Evolutionary conservation across 2,113 vertebrate genomes (phyloP).

Genomic region (Balaeniceps rex): DNA sequence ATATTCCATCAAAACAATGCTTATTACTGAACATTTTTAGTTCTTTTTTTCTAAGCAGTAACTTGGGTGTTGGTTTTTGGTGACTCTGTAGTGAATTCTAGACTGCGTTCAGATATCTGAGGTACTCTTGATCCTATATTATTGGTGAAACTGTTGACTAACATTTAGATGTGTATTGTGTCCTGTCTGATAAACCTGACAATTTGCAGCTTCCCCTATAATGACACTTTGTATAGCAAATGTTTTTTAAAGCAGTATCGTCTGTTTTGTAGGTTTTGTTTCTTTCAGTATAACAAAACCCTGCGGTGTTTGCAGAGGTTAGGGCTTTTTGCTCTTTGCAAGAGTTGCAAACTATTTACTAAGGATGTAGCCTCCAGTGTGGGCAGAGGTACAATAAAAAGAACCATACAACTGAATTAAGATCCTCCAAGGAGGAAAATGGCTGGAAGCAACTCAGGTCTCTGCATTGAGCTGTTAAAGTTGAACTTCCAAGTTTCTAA

Average conservation of each 20-base stretch:
- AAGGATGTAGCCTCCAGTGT: neutral
- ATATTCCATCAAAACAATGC: neutral
- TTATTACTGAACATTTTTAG: neutral
- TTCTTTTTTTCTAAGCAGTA: neutral
- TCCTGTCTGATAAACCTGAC: neutral
- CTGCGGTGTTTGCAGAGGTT: neutral
- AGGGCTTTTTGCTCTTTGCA: neutral
- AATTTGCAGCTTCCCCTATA: neutral
- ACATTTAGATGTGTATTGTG: neutral
- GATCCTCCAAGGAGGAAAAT: neutral
- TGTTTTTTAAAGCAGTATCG: neutral
- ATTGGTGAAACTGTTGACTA: neutral
- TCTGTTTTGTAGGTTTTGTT: neutral
- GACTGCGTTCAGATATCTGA: neutral
- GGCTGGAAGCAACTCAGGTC: slow-evolving; percentile 22
- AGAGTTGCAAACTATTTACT: neutral
- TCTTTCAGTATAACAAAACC: neutral
- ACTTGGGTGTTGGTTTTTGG: neutral
- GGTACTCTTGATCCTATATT: neutral
- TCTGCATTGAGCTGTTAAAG: slow-evolving; percentile 30
- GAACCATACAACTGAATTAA: neutral
- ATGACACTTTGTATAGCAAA: neutral
- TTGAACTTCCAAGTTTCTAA: slow-evolving; percentile 62
- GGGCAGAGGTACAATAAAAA: neutral
- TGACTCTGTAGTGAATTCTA: neutral